Percentiles rank a stretch among this genome's conserved stretches.
Evolutionary conservation across 1,140 invertebrate genomes (phyloP).

Genomic region (Mizuhopecten yessoensis): DNA sequence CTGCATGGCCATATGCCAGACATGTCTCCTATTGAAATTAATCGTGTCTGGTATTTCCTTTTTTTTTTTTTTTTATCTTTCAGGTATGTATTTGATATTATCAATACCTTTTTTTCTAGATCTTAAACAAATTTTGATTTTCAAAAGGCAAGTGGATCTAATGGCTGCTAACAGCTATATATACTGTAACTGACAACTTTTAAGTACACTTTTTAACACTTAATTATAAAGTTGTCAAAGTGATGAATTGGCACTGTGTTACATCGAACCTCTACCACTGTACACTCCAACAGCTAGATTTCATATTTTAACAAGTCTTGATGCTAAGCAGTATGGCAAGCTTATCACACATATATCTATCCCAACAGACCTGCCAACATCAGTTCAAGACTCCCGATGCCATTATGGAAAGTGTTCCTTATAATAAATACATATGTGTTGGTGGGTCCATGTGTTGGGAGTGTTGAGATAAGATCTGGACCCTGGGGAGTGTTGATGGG

Average conservation of each 20-base stretch:
- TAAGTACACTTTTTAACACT: not conserved
- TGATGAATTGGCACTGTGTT: not conserved
- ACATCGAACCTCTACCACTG: not conserved
- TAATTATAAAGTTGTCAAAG: not conserved
- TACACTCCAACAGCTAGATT: no score
- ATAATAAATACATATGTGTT: slow-evolving; percentile 30
- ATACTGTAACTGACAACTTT: not conserved
- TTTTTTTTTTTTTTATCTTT: not conserved
- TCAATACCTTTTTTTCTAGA: not conserved
- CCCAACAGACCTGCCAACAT: not conserved
- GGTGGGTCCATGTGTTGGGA: not conserved
- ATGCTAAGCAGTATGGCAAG: not conserved
- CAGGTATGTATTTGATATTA: slow-evolving; percentile 3
- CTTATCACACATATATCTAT: not conserved
- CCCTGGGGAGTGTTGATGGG: slow-evolving; percentile 20
- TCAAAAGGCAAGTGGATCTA: not conserved
- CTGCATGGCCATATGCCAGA: not conserved
- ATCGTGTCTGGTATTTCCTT: not conserved
- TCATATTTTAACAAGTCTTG: not conserved
- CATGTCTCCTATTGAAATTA: slow-evolving; percentile 17
- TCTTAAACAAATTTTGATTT: not conserved
- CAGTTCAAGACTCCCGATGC: not conserved
- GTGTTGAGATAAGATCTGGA: slow-evolving; percentile 16
- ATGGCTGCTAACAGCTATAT: not conserved
- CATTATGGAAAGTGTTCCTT: slow-evolving; percentile 9